Base-by-base conservation (phyloP, 1,140 invertebrate species). In the Rhopalosiphum padi region DNA sequence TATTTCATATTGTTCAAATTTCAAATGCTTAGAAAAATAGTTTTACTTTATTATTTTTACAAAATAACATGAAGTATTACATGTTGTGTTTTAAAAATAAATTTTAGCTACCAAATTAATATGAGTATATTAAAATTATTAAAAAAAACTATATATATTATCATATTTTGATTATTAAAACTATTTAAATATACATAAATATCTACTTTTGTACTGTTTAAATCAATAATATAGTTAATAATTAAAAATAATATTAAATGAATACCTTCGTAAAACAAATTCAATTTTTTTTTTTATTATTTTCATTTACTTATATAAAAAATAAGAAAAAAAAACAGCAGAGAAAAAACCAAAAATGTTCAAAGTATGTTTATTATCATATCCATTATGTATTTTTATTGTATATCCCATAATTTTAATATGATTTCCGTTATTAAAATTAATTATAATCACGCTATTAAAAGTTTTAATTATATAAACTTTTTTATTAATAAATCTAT, bases 381-480 rank as follows among this genome's bases (percentile, higher is more conserved):
- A 77, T n/a, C n/a, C 0, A 68, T 68, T 68, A n/a, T 77, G 15
- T 77, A 68, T 35, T 35, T n/a, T n/a, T 77, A 77, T n/a, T 77
- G n/a, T 77, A 77, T n/a, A 77, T 77, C 15, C 3, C 60, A n/a
- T 77, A 4, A 8, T 77, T n/a, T 77, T 11, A 5, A n/a, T 30
- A 68, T 68, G 22, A 68, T 15, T 77, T 0, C 60, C n/a, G 60
- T 15, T n/a, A 77, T 35, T 77, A 77, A 77, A n/a, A 18, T 77
- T 77, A n/a, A 77, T n/a, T n/a, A 77, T n/a, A 77, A 77, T 77
- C 60, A 77, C n/a, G 60, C 30, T 68, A 68, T 77, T 77, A 77
- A 77, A 77, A 77, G 30, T 77, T 77, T 77, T 77, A 77, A 77
- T 77, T 77, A 35, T n/a, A 77, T 77, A 77, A 77, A 68, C 60